phyloP scores from a whole-genome alignment of 2,888 invertebrate genomes.

The Sycophila texana region DNA sequence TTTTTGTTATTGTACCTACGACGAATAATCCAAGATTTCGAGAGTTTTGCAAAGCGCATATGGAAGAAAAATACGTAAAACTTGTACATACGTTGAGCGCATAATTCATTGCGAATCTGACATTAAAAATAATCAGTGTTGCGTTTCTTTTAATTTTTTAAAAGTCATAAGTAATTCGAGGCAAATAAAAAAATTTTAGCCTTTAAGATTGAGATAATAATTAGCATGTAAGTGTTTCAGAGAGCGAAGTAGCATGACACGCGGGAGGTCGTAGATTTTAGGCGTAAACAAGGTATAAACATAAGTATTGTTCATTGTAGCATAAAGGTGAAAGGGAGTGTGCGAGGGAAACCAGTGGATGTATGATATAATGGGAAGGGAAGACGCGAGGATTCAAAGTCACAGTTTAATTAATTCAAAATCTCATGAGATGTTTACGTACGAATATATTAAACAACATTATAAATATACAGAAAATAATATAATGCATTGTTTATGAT shows the following conservation, averaged over 20 bases:
- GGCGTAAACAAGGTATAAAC: constrained; percentile 38
- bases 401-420: constrained; percentile 38
- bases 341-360: constrained; percentile 17
- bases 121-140: neutral
- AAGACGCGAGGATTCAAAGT: constrained; percentile 5
- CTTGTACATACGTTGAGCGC: constrained; percentile 33
- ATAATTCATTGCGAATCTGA: constrained; percentile 6
- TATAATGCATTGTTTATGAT: constrained; percentile 61
- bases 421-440: constrained; percentile 38
- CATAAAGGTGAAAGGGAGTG: constrained; percentile 23
- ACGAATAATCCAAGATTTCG: neutral
- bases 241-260: constrained; percentile 42
- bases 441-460: constrained; percentile 43
- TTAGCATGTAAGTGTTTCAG: constrained; percentile 71
- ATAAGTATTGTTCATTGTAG: constrained; percentile 50
- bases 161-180: constrained; percentile 17
- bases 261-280: constrained; percentile 37
- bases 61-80: constrained; percentile 1
- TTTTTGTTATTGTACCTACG: neutral
- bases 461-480: constrained; percentile 25
- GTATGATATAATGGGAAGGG: constrained; percentile 13
- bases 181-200: constrained; percentile 47
- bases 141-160: neutral
- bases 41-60: constrained; percentile 9
- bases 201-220: constrained; percentile 70